Conservation (phyloP, 2,797 vertebrate species). For the Protonibea diacanthus region DNA sequence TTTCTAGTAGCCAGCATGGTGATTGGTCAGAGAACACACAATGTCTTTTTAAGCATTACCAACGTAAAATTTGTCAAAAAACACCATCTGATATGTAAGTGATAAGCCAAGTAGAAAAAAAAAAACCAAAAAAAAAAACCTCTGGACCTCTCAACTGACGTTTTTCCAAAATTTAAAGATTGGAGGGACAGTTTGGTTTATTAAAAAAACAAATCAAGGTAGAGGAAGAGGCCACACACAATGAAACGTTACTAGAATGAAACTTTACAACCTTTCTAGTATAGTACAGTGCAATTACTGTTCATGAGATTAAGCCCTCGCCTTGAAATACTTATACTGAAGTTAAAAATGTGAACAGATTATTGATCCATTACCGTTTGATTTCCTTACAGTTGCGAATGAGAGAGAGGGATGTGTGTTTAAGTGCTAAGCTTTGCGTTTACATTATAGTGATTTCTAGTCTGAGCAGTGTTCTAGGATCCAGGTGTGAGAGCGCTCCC, state of each 20-base stretch:
- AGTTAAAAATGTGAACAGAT: constrained; percentile 63
- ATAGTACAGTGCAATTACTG: constrained; percentile 67
- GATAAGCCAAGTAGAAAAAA: constrained; percentile 48
- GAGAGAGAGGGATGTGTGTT: constrained; percentile 54
- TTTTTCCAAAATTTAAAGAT: constrained; percentile 39
- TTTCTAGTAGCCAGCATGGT: constrained; percentile 77
- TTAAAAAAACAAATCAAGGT: constrained; percentile 38
- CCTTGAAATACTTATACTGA: constrained; percentile 58
- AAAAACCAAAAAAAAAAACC: constrained; percentile 23
- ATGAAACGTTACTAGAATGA: constrained; percentile 45
- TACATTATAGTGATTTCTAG: constrained; percentile 58
- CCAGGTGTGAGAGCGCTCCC: constrained; percentile 60
- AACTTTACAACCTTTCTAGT: constrained; percentile 57
- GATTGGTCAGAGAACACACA: constrained; percentile 69
- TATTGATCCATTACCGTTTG: constrained; percentile 45
- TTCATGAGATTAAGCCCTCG: constrained; percentile 58
- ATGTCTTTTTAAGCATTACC: constrained; percentile 37
- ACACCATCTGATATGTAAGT: constrained; percentile 71
- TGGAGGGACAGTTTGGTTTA: constrained; percentile 49
- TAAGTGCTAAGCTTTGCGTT: constrained; percentile 70
- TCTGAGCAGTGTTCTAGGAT: constrained; percentile 69
- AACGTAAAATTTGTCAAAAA: constrained; percentile 43
- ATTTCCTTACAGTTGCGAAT: constrained; percentile 45
- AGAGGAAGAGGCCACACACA: constrained; percentile 58
- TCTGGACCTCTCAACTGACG: constrained; percentile 25